A percentile compares a stretch with the other conserved stretches of the same genome.
These are phyloP conservation scores for Manis crassicaudata DNA, from an alignment of 2,797 vertebrate genomes.

Conservation along the genomic window DNA sequence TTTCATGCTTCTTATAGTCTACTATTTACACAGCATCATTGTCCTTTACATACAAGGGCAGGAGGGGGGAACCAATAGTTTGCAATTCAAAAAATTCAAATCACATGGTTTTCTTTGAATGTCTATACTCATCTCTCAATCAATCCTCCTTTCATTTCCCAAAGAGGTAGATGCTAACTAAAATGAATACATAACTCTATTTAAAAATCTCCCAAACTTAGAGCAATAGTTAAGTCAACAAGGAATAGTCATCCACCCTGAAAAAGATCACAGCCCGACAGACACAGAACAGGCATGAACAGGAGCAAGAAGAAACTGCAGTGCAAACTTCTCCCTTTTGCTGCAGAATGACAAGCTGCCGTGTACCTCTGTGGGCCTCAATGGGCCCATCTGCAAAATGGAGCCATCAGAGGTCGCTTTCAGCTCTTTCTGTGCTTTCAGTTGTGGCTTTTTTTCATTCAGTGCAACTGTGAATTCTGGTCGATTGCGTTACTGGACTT, in stretches of 20 bases:
- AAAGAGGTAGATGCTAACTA: constrained; percentile 77
- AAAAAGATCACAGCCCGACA: background rate
- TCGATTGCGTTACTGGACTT: background rate
- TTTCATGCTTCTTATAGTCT: constrained; percentile 82
- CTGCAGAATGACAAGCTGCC: background rate
- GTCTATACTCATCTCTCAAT: constrained; percentile 73
- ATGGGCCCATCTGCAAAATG: background rate
- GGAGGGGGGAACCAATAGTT: constrained; percentile 55
- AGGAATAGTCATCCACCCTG: background rate
- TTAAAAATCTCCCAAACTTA: background rate
- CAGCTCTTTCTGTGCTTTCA: constrained; percentile 39
- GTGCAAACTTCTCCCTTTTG: background rate
- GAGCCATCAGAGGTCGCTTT: background rate
- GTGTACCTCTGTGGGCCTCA: background rate
- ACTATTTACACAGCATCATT: constrained; percentile 83
- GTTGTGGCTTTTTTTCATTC: background rate
- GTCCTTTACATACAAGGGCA: constrained; percentile 74
- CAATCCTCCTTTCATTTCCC: constrained; percentile 75
- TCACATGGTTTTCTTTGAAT: constrained; percentile 80
- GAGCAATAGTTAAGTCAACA: constrained; percentile 1
- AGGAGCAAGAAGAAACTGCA: background rate
- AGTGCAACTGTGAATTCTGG: background rate
- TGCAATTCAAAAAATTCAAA: constrained; percentile 74
- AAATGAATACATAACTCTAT: constrained; percentile 56
- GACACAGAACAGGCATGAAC: background rate